Evolutionary conservation across 2,797 vertebrate species (phyloP), one percentile per base, ranked within the genome.

Genomic region (Distichodus sexfasciatus): DNA sequence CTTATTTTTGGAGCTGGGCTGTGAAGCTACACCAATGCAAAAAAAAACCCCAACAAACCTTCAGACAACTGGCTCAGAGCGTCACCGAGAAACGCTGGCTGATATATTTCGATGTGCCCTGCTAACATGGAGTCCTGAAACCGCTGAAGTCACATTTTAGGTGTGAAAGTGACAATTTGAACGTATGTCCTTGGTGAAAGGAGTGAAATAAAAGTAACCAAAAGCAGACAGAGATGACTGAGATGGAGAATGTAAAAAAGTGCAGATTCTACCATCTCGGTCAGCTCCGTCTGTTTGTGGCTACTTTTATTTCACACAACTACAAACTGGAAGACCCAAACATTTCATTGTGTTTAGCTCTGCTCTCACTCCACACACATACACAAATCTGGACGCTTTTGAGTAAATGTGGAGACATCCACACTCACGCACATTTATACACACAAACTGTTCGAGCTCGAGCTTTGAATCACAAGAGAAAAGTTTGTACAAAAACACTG

Each of bases 301-400:
- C 29, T 65, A 54, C 26, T 35, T 6, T 36, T 8, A 2, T 17
- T 31, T 40, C 68, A 15, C 21, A 47, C 3, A 43, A 75, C 64
- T 59, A 8, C 63, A 71, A 15, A 65, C 67, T 70, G 81, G 81
- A 82, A 81, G 83, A 82, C 74, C 76, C 77, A 61, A 77, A 68
- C 33, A 48, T 48, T 40, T 64, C 24, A n/a, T 43, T 50, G 46
- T 63, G 35, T 57, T 74, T 26, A 66, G 40, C 68, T 69, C 69
- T 46, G 36, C 47, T 44, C 46, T 51, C 36, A 28, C 19, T 21
- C 35, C 28, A 73, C 35, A 72, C 71, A 69, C 40, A 35, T 40
- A 58, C 8, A 38, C 36, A 24, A 23, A 35, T 8, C 2, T 17
- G 12, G 36, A 40, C 19, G 38, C n/a, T 44, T 38, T 23, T 26